Evolutionary conservation across 2,113 vertebrate species (phyloP).

Genomic region (Kryptolebias marmoratus): DNA sequence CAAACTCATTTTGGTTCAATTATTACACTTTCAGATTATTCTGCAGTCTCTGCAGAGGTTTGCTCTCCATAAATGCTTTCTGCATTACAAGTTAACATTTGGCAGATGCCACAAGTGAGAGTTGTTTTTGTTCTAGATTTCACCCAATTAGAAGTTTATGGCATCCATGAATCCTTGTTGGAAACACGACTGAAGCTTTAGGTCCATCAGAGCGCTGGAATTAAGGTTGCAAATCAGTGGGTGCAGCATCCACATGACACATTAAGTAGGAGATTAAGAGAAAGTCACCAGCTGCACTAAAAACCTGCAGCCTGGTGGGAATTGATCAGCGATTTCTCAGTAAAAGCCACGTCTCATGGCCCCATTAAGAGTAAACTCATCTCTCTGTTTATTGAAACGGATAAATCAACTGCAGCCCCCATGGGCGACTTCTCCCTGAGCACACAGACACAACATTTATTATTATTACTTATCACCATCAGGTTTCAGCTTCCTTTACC

Average conservation of each 20-base stretch:
- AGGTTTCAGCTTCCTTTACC: constrained; percentile 5
- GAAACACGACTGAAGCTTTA: constrained; percentile 7
- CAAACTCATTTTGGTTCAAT: not conserved
- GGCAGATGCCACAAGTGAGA: constrained; percentile 10
- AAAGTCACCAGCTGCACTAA: not conserved
- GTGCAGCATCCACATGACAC: not conserved
- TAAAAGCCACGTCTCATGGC: constrained; percentile 39
- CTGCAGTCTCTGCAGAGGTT: not conserved
- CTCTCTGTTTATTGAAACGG: constrained; percentile 52
- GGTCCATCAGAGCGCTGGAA: constrained; percentile 21
- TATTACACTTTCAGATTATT: not conserved
- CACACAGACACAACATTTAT: constrained; percentile 13
- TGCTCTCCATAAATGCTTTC: not conserved
- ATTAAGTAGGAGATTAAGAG: constrained; percentile 32
- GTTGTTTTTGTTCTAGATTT: constrained; percentile 5
- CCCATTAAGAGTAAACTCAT: constrained; percentile 41
- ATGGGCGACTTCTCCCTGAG: constrained; percentile 6
- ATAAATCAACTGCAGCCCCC: constrained; percentile 34
- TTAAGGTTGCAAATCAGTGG: constrained; percentile 29
- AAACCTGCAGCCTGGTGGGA: constrained; percentile 11
- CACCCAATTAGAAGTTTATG: constrained; percentile 19
- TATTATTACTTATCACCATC: constrained; percentile 1
- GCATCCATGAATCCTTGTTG: not conserved
- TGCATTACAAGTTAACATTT: not conserved
- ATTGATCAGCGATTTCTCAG: constrained; percentile 29